Percentiles rank a stretch among this genome's conserved stretches.
Evolutionary conservation across 2,113 vertebrate species (phyloP).

Genomic region (Actenoides hombroni): DNA sequence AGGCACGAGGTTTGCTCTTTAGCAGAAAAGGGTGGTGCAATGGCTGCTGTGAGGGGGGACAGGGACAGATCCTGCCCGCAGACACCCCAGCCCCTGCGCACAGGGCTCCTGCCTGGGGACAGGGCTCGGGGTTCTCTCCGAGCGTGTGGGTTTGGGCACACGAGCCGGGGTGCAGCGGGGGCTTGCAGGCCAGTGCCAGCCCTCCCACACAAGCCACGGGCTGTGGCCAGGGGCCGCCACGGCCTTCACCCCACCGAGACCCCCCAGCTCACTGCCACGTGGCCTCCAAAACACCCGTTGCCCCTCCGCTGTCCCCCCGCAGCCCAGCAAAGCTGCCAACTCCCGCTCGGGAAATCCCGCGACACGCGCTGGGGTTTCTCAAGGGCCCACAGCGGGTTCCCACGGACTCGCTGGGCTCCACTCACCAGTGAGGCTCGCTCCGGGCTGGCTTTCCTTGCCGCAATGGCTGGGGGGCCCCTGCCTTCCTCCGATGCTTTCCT

Average conservation of each 20-base stretch:
- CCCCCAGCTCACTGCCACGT: not conserved
- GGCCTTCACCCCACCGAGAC: not conserved
- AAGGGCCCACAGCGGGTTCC: not conserved
- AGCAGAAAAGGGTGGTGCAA: not conserved
- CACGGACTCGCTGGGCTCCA: not conserved
- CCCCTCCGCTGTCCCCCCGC: accelerated
- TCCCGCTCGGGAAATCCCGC: not conserved
- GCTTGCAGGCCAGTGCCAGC: not conserved
- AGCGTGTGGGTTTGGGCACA: not conserved
- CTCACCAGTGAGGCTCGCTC: not conserved
- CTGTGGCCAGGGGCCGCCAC: accelerated
- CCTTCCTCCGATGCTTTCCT: not conserved
- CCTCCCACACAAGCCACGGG: accelerated
- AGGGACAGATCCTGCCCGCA: not conserved
- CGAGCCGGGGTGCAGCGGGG: accelerated
- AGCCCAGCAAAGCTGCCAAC: not conserved
- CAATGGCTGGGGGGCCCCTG: not conserved
- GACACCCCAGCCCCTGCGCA: accelerated
- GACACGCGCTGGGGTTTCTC: not conserved
- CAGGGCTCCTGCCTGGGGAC: not conserved
- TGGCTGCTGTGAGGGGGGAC: not conserved
- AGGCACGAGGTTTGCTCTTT: not conserved
- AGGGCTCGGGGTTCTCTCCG: accelerated
- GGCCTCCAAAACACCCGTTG: not conserved
- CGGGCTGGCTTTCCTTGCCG: not conserved